These are phyloP conservation scores for Labrus mixtus DNA, from an alignment of 2,113 vertebrate species.

Conservation along the genomic window DNA sequence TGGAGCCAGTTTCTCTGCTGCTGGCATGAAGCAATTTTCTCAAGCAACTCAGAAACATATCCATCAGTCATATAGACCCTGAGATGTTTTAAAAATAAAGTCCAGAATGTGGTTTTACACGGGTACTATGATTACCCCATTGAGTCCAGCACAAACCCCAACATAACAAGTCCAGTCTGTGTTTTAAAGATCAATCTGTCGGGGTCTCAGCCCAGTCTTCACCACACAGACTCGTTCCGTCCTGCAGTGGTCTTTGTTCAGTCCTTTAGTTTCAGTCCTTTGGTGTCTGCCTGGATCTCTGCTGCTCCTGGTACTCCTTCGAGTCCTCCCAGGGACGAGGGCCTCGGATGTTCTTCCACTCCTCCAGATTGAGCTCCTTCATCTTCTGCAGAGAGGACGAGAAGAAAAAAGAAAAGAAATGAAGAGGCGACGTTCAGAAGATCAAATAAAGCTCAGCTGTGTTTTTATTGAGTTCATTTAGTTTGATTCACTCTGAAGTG, in stretches of 20 bases:
- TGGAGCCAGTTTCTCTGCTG: too few species aligned
- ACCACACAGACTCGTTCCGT: not conserved
- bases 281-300: conserved; percentile 62
- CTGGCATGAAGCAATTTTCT: too few species aligned
- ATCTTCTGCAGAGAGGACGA: conserved; percentile 85
- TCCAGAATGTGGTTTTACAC: too few species aligned
- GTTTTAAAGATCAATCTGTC: too few species aligned
- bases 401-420: not conserved
- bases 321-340: conserved; percentile 95
- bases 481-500: not conserved
- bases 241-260: not conserved
- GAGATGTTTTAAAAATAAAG: too few species aligned
- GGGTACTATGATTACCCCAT: not conserved
- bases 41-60: too few species aligned
- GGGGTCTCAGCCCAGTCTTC: not conserved
- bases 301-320: conserved; percentile 86
- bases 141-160: not conserved
- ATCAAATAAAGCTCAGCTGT: not conserved
- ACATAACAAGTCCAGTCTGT: not conserved
- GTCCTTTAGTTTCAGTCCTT: conserved; percentile 16
- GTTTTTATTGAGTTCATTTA: not conserved
- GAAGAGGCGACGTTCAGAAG: not conserved
- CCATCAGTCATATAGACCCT: too few species aligned
- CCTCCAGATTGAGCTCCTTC: conserved; percentile 82
- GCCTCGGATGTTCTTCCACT: conserved; percentile 96